Percentiles rank a stretch among this genome's conserved stretches.
phyloP scores from a whole-genome alignment of 2,113 vertebrate genomes.

The Thalassoma bifasciatum region DNA sequence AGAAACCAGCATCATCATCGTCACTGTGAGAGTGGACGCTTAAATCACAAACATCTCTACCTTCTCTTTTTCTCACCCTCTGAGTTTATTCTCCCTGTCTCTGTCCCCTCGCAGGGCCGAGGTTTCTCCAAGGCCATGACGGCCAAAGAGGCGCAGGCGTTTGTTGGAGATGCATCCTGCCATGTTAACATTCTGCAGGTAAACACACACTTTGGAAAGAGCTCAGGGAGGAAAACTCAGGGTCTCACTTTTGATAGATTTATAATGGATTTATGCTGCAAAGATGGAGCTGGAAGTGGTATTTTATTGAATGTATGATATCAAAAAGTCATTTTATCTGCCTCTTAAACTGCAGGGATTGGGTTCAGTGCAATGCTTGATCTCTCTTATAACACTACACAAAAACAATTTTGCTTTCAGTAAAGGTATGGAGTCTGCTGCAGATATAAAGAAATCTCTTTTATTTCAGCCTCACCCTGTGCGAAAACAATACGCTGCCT shows the following conservation, averaged over 20 bases:
- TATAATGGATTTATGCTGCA: neutral
- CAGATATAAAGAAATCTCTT: no score
- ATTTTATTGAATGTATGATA: no score
- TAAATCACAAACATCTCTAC: neutral
- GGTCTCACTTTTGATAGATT: neutral
- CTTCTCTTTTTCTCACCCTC: neutral
- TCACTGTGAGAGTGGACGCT: conserved; percentile 63
- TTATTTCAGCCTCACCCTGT: no score
- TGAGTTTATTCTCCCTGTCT: neutral
- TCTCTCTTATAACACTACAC: no score
- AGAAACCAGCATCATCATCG: conserved; percentile 76
- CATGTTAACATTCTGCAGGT: conserved; percentile 88
- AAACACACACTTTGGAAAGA: neutral
- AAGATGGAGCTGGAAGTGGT: neutral
- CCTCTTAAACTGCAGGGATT: no score
- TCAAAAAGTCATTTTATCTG: no score
- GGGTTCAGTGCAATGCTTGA: no score
- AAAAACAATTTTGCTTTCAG: no score
- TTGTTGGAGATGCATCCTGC: conserved; percentile 89
- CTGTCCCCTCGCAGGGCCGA: conserved; percentile 83
- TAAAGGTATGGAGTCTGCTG: no score
- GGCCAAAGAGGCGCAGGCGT: conserved; percentile 88
- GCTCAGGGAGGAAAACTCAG: no score
- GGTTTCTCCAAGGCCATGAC: conserved; percentile 95
- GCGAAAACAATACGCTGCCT: no score